Percentiles rank a stretch among this genome's conserved stretches.
phyloP scores from a whole-genome alignment of 2,113 vertebrate genomes.

The Probosciger aterrimus region DNA sequence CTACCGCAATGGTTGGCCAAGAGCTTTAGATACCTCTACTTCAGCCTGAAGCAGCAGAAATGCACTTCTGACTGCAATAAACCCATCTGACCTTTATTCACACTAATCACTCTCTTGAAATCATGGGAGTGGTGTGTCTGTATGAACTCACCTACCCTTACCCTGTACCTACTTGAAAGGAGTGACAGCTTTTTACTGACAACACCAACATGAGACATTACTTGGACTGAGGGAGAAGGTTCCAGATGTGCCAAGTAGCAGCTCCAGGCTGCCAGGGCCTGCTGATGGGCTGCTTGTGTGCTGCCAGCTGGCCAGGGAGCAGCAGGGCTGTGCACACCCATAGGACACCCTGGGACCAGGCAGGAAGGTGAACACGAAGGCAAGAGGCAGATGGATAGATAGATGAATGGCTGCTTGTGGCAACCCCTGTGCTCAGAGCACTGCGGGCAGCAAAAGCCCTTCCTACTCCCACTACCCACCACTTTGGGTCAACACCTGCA shows the following conservation, averaged over 20 bases:
- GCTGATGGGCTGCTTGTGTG: neutral
- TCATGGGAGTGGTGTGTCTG: neutral
- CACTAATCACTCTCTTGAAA: neutral
- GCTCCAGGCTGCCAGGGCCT: neutral
- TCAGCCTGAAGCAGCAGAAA: neutral
- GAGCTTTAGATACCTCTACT: neutral
- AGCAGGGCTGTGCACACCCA: neutral
- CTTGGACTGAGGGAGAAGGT: neutral
- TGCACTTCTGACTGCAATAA: neutral
- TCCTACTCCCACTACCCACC: neutral
- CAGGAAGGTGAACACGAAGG: neutral
- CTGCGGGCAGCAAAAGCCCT: neutral
- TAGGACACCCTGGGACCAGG: fast-evolving
- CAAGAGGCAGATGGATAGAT: neutral
- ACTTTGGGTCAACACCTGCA: neutral
- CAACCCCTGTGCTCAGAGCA: neutral
- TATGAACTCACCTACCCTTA: neutral
- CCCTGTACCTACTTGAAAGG: neutral
- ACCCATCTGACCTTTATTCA: neutral
- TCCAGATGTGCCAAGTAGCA: neutral
- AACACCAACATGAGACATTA: neutral
- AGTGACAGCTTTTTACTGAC: neutral
- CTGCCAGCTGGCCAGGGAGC: neutral
- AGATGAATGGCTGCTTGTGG: neutral
- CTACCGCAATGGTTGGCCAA: fast-evolving